These are phyloP conservation scores for Apostichopus leukothele DNA, from an alignment of 53 echinoderm and acorn worm species.

Conservation along the genomic window DNA sequence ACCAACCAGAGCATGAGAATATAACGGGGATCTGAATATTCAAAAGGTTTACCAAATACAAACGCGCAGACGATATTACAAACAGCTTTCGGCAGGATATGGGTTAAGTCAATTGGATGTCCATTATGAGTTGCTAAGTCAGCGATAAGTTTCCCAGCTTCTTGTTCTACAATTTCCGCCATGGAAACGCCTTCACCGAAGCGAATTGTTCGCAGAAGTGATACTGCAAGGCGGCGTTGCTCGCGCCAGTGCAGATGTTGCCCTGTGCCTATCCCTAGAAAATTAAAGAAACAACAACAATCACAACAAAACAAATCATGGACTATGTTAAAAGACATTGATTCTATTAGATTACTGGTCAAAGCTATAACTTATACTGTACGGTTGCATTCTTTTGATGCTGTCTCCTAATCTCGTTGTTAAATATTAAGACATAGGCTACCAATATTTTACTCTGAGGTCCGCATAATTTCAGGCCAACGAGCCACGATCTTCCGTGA, in stretches of 20 bases:
- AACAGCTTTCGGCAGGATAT: conserved; percentile 50
- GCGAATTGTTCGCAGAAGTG: conserved; percentile 14
- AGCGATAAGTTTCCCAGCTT: conserved; percentile 28
- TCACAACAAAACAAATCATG: background rate
- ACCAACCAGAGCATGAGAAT: conserved; percentile 44
- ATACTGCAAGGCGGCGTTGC: conserved; percentile 43
- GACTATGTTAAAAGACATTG: too few species aligned
- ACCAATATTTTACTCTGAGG: too few species aligned
- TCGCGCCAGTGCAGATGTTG: conserved; percentile 22
- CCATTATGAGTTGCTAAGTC: conserved; percentile 37
- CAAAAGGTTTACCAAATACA: conserved; percentile 62
- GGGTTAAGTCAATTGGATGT: conserved; percentile 42
- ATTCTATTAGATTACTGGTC: too few species aligned
- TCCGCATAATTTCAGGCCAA: too few species aligned
- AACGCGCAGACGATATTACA: conserved; percentile 58
- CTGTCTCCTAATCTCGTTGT: too few species aligned
- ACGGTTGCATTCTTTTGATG: too few species aligned
- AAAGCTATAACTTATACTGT: too few species aligned
- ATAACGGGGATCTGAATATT: conserved; percentile 56
- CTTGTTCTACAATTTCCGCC: conserved; percentile 34
- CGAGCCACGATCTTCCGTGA: too few species aligned
- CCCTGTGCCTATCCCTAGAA: conserved; percentile 34
- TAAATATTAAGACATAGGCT: too few species aligned
- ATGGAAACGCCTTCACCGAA: conserved; percentile 33
- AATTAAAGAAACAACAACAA: background rate